Evolutionary conservation across 2,888 invertebrate genomes (phyloP).

Genomic region (Cantharis rustica): DNA sequence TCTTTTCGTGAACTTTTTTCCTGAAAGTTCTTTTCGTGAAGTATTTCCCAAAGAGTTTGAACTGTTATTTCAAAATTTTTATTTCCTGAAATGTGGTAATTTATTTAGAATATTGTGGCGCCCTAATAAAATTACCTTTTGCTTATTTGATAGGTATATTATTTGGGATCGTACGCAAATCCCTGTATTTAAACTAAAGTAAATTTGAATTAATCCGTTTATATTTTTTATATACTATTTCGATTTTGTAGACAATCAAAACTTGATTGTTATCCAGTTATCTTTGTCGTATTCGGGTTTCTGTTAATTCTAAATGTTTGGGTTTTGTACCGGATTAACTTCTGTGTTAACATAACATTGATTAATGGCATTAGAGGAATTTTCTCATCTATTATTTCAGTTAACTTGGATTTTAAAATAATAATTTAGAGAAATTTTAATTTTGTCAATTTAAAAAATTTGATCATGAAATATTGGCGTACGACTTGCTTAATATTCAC

Average conservation of each 20-base stretch:
- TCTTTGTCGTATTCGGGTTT: background rate
- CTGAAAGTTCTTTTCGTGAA: too few relatives aligned
- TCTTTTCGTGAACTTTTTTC: too few relatives aligned
- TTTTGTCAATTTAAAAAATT: background rate
- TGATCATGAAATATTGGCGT: background rate
- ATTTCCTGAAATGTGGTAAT: too few relatives aligned
- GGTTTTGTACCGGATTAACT: background rate
- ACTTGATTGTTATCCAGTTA: background rate
- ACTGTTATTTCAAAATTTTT: too few relatives aligned
- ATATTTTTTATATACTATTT: background rate
- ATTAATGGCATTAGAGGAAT: background rate
- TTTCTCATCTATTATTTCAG: background rate
- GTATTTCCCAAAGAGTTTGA: too few relatives aligned
- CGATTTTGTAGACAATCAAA: background rate
- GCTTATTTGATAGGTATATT: too few relatives aligned
- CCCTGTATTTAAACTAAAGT: background rate
- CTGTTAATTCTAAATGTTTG: background rate
- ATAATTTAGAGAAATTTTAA: background rate
- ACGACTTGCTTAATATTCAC: background rate
- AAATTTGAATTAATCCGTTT: background rate
- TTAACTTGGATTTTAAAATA: background rate
- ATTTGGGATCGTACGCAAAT: too few relatives aligned
- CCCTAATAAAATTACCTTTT: too few relatives aligned
- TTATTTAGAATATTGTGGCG: too few relatives aligned
- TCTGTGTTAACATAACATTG: background rate